Evolutionary conservation across 2,797 vertebrate genomes (phyloP).

Genomic region (Chloroceryle inda): DNA sequence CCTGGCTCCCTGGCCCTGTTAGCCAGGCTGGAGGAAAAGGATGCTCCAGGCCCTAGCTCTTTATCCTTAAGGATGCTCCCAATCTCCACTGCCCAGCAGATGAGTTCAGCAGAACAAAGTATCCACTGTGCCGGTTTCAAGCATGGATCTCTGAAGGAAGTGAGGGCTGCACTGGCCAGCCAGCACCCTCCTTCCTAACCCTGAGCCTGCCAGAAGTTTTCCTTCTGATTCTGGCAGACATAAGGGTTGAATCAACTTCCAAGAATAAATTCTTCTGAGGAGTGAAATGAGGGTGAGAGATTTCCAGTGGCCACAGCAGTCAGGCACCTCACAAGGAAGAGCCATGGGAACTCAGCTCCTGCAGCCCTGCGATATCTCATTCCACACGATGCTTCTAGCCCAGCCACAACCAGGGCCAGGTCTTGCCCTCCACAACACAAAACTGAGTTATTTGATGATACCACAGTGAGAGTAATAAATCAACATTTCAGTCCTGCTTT

Average conservation of each 20-base stretch:
- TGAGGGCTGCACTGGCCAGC: background rate
- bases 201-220: background rate
- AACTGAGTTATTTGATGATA: background rate
- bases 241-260: background rate
- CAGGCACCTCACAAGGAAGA: background rate
- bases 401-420: rapidly evolving
- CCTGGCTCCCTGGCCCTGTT: background rate
- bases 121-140: background rate
- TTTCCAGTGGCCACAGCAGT: background rate
- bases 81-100: background rate
- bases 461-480: background rate
- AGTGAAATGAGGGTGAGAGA: background rate
- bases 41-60: background rate
- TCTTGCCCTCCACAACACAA: background rate
- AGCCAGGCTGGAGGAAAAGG: background rate
- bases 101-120: background rate
- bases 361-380: rapidly evolving
- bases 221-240: background rate
- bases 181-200: background rate
- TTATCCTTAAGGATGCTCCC: background rate
- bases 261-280: background rate
- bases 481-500: background rate
- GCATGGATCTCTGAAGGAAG: rapidly evolving
- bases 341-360: background rate
- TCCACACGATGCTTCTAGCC: background rate